Conservation (phyloP, 2,888 invertebrate genomes). For the Theristus sp. region DNA sequence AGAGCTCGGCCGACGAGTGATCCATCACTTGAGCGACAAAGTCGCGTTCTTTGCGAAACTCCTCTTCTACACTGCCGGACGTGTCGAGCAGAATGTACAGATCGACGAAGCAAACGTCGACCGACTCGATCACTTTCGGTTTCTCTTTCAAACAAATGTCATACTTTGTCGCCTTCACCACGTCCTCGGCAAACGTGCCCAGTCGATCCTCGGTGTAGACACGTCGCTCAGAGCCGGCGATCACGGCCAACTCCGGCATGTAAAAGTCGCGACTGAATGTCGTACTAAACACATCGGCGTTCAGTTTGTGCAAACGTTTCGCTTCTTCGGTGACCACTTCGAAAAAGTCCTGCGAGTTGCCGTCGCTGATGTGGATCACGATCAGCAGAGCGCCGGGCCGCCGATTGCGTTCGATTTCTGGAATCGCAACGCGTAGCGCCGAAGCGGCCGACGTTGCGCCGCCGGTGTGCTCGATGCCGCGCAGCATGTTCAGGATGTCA, state of each 20-base stretch:
- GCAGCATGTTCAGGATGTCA: constrained; percentile 48
- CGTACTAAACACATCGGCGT: not conserved
- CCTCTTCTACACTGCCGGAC: not conserved
- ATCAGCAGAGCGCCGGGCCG: not conserved
- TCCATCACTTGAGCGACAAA: not conserved
- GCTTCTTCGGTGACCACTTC: not conserved
- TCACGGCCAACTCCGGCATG: not conserved
- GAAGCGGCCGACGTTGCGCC: not conserved
- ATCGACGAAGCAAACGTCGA: not conserved
- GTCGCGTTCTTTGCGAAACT: not conserved
- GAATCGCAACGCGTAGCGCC: not conserved
- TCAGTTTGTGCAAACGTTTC: not conserved
- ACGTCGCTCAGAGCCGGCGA: not conserved
- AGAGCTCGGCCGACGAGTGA: not conserved
- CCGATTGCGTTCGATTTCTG: not conserved
- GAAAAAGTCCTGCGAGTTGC: not conserved
- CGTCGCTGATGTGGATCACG: not conserved
- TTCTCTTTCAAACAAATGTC: not conserved
- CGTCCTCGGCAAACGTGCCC: not conserved
- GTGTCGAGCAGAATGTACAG: not conserved
- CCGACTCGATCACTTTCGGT: not conserved
- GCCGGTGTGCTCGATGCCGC: not conserved
- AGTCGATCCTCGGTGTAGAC: not conserved
- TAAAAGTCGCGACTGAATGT: not conserved
- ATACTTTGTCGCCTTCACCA: too few species aligned